Evolutionary conservation across 1,140 invertebrate genomes (phyloP).

Genomic region (Saccostrea cuccullata): DNA sequence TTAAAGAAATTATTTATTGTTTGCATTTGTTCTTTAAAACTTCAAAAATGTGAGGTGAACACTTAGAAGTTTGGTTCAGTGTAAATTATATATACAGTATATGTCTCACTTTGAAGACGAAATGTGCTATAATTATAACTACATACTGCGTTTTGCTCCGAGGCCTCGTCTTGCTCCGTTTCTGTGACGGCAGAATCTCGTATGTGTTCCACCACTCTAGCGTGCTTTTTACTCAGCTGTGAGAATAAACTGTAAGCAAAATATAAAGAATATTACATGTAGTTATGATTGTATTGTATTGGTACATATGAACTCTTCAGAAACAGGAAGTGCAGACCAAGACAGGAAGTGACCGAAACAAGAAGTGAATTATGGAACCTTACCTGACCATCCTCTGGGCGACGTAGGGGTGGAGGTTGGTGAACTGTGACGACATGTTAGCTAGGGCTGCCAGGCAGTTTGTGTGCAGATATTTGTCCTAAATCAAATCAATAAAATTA

Average conservation of each 20-base stretch:
- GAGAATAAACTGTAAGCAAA: constrained; percentile 75
- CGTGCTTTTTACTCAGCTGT: constrained; percentile 75
- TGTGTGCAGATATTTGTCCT: constrained; percentile 79
- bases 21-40: too few species aligned
- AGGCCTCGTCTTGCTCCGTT: constrained; percentile 53
- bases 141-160: constrained; percentile 70
- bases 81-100: too few species aligned
- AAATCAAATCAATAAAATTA: constrained; percentile 28
- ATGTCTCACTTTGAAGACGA: background rate
- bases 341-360: too few species aligned
- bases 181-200: constrained; percentile 62
- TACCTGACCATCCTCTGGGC: constrained; percentile 91
- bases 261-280: constrained; percentile 14
- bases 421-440: constrained; percentile 98
- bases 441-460: constrained; percentile 94
- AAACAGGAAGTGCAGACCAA: too few species aligned
- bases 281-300: too few species aligned
- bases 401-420: constrained; percentile 95
- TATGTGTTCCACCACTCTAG: constrained; percentile 71
- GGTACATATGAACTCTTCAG: too few species aligned
- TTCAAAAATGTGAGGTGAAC: too few species aligned
- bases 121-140: background rate
- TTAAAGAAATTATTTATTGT: too few species aligned
- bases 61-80: too few species aligned
- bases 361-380: constrained; percentile 20